phyloP scores from a whole-genome alignment of 2,797 vertebrate genomes.

The Dicrostonyx torquatus region DNA sequence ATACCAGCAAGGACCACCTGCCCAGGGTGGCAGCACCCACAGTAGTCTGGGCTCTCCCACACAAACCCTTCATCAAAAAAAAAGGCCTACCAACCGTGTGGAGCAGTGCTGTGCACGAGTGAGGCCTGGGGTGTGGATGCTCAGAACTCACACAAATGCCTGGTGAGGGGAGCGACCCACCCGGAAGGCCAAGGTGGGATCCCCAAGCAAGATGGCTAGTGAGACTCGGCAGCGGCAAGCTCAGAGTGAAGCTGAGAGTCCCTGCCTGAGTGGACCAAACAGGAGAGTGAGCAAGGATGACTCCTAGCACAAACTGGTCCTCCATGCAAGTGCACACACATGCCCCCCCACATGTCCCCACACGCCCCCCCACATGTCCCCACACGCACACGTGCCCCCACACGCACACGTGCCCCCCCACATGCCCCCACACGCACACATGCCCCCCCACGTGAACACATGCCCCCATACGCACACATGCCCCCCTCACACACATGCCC shows the following conservation, averaged over 20 bases:
- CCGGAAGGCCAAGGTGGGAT: no score
- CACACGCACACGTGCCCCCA: not conserved
- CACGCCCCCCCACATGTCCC: no score
- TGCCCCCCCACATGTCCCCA: no score
- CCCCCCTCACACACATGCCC: no score
- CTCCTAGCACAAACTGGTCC: not conserved
- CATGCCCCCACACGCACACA: not conserved
- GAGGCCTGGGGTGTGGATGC: not conserved
- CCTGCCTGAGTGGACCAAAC: not conserved
- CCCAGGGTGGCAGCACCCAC: not conserved
- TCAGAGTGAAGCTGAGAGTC: not conserved
- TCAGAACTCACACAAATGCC: not conserved
- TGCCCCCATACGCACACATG: no score
- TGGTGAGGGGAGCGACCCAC: no score
- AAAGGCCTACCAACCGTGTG: not conserved
- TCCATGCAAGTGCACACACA: not conserved
- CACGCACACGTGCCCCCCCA: no score
- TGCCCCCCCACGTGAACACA: no score
- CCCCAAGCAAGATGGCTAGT: no score
- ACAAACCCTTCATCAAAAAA: not conserved
- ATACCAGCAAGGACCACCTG: not conserved
- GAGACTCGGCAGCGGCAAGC: not conserved
- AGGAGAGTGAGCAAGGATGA: not conserved
- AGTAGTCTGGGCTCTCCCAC: not conserved
- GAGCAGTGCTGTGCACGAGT: not conserved